These are phyloP conservation scores for Chelidonichthys spinosus DNA, from an alignment of 2,797 vertebrate genomes.

Conservation along the genomic window DNA sequence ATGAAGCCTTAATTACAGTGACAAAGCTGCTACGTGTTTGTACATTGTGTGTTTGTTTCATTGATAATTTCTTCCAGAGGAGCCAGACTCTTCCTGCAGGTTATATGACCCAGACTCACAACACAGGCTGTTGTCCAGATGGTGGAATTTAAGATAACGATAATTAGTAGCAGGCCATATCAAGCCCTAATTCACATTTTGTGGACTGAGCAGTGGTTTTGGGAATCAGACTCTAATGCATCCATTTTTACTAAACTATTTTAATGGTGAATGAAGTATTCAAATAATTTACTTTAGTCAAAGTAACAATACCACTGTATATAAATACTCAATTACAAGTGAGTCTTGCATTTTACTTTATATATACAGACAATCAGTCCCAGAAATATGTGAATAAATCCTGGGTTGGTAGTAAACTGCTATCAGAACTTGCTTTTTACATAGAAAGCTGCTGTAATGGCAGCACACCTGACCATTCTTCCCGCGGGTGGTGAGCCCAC, in stretches of 20 bases:
- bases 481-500: too few relatives aligned
- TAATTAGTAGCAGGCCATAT: not conserved
- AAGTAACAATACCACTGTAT: not conserved
- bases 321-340: not conserved
- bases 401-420: too few relatives aligned
- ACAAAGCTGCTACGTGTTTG: not conserved
- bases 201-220: not conserved
- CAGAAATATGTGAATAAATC: too few relatives aligned
- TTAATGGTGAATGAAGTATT: not conserved
- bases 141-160: conserved; percentile 4
- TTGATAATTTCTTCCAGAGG: conserved; percentile 2
- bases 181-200: not conserved
- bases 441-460: too few relatives aligned
- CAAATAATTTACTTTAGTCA: not conserved
- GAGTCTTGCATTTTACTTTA: not conserved
- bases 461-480: too few relatives aligned
- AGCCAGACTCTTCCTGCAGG: not conserved
- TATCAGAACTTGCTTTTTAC: too few relatives aligned
- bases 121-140: conserved; percentile 9
- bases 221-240: not conserved
- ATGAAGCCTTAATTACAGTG: not conserved
- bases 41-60: conserved; percentile 9
- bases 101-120: not conserved
- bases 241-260: not conserved
- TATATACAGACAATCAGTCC: too few relatives aligned